phyloP scores from a whole-genome alignment of 2,888 invertebrate species.

The Orthonevra nobilis region DNA sequence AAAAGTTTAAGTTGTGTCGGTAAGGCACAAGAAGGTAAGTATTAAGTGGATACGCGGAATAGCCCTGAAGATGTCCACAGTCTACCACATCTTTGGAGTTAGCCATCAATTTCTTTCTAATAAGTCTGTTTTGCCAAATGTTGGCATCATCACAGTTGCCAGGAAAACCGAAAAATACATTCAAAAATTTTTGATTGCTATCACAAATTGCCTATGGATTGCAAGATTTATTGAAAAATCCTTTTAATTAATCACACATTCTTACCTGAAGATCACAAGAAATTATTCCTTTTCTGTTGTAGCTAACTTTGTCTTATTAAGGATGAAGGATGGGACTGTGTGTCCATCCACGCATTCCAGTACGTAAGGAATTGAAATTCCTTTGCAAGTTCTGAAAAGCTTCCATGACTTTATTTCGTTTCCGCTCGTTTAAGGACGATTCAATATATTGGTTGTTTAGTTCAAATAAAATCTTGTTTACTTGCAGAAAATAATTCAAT shows the following conservation, averaged over 20 bases:
- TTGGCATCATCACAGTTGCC: not conserved
- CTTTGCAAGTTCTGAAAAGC: too few relatives aligned
- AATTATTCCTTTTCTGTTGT: conserved; percentile 4
- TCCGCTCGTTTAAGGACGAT: not conserved
- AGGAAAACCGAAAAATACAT: not conserved
- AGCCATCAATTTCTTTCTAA: conserved; percentile 1
- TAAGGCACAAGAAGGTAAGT: not conserved
- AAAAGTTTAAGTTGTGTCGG: not conserved
- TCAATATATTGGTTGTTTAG: not conserved
- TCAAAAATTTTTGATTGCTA: conserved; percentile 18
- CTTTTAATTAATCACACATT: too few relatives aligned
- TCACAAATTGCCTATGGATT: conserved; percentile 18
- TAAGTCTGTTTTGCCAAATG: conserved; percentile 11
- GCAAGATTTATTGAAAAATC: not conserved
- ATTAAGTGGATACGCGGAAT: not conserved
- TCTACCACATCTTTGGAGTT: not conserved
- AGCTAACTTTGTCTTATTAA: not conserved
- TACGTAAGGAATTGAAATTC: too few relatives aligned
- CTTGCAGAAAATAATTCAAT: not conserved
- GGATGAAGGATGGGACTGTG: not conserved
- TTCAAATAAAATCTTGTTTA: conserved; percentile 2
- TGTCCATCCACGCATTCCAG: too few relatives aligned
- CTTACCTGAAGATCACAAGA: not conserved
- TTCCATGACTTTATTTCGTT: not conserved
- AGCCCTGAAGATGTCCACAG: not conserved